These are phyloP conservation scores for Lumbricus terrestris DNA, from an alignment of 2,888 invertebrate species.

Conservation along the genomic window DNA sequence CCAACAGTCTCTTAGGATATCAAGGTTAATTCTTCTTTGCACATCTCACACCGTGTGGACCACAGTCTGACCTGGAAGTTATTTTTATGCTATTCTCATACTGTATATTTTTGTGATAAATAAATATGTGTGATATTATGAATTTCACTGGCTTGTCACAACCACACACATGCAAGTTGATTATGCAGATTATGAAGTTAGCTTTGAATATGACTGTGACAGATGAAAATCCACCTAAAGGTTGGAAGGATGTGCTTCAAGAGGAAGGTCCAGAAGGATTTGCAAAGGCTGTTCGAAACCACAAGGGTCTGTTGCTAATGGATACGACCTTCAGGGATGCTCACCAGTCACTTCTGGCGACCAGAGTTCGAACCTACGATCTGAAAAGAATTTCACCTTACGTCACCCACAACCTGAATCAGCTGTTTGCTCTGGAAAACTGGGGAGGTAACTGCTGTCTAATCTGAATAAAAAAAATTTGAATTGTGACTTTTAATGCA, in stretches of 20 bases:
- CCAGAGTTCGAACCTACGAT: constrained; percentile 89
- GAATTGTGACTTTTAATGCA: neutral
- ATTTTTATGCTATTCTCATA: too few relatives aligned
- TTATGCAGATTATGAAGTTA: neutral
- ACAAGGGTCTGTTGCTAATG: constrained; percentile 87
- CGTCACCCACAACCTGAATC: constrained; percentile 85
- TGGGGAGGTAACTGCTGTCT: constrained; percentile 75
- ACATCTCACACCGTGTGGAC: too few relatives aligned
- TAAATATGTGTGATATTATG: neutral
- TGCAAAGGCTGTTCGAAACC: constrained; percentile 84
- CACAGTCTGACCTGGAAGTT: too few relatives aligned
- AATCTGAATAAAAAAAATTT: neutral
- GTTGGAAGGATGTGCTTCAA: constrained; percentile 80
- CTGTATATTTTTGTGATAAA: too few relatives aligned
- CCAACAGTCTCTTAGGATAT: too few relatives aligned
- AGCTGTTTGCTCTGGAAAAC: constrained; percentile 86
- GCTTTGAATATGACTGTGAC: neutral
- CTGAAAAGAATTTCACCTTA: constrained; percentile 82
- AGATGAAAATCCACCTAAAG: constrained; percentile 17
- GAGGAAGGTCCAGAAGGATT: constrained; percentile 90
- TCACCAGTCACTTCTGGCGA: constrained; percentile 94
- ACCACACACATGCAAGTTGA: neutral
- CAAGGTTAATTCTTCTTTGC: too few relatives aligned
- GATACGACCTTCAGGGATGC: constrained; percentile 98
- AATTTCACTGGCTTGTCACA: neutral